Percentiles rank a stretch among this genome's conserved stretches.
Conservation (phyloP, 2,113 vertebrate genomes). For the Amia ocellicauda region DNA sequence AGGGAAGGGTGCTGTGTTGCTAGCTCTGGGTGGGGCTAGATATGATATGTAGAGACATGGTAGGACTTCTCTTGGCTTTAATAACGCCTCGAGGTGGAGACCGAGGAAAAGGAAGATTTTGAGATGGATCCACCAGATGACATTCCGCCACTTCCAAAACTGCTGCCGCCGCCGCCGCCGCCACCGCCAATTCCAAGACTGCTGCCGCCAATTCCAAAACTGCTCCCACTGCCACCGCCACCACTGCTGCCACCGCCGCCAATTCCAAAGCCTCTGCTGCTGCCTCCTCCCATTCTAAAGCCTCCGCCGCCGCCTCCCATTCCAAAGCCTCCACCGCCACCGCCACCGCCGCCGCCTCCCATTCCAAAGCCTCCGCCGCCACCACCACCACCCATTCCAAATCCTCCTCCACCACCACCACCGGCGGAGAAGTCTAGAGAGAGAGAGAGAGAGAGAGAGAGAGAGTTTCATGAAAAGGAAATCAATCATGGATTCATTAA, state of each 20-base stretch:
- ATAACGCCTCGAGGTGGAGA: too few species aligned
- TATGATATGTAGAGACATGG: too few species aligned
- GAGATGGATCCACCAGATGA: too few species aligned
- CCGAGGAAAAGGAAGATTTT: too few species aligned
- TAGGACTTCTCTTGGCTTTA: too few species aligned
- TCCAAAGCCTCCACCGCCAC: background rate
- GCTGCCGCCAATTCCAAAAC: conserved; percentile 53
- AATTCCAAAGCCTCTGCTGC: conserved; percentile 25
- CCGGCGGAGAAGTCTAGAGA: conserved; percentile 30
- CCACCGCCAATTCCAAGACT: conserved; percentile 34
- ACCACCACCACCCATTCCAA: conserved; percentile 17
- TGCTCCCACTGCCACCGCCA: conserved; percentile 48
- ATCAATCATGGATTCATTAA: conserved; percentile 16
- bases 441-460: background rate
- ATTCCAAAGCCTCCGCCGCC: conserved; percentile 14
- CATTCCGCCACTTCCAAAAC: too few species aligned
- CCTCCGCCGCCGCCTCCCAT: conserved; percentile 20
- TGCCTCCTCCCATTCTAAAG: conserved; percentile 11
- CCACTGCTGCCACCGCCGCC: conserved; percentile 41
- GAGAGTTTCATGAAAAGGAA: too few species aligned
- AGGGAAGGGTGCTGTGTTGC: too few species aligned
- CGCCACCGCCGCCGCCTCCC: background rate
- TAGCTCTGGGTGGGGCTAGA: too few species aligned
- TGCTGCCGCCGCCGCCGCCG: background rate
- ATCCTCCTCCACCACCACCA: conserved; percentile 35